phyloP scores from a whole-genome alignment of 2,113 vertebrate genomes.

The Etia nguti region DNA sequence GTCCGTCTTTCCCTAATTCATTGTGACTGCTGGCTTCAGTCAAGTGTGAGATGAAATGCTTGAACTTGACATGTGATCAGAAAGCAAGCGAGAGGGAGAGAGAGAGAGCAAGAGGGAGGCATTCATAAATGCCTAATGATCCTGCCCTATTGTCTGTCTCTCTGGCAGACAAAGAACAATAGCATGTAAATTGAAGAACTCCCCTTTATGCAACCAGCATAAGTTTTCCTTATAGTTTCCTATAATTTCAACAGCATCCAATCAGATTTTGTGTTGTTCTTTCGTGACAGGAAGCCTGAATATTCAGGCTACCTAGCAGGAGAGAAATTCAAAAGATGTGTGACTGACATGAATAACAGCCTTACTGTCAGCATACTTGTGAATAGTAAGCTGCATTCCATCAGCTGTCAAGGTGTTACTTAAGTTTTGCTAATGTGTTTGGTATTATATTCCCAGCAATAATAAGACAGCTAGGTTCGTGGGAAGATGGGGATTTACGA shows the following conservation, averaged over 20 bases:
- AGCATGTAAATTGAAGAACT: not conserved
- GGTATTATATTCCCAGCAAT: not conserved
- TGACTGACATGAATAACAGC: not conserved
- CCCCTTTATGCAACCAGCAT: not conserved
- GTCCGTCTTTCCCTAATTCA: slow-evolving; percentile 19
- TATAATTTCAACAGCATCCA: not conserved
- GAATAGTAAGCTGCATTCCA: not conserved
- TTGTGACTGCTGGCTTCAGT: slow-evolving; percentile 36
- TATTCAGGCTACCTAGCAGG: not conserved
- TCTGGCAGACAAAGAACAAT: not conserved
- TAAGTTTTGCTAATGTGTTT: not conserved
- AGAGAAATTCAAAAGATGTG: not conserved
- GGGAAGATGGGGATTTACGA: not conserved
- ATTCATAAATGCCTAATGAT: slow-evolving; percentile 34
- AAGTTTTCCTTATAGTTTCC: not conserved
- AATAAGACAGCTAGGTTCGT: not conserved
- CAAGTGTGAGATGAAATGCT: slow-evolving; percentile 42
- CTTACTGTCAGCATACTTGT: not conserved
- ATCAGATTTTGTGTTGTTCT: not conserved
- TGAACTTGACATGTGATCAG: slow-evolving; percentile 12
- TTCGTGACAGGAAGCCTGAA: not conserved
- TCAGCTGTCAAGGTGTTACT: not conserved
- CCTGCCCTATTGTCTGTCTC: not conserved
- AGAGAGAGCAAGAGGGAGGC: not conserved
- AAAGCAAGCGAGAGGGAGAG: not conserved